Conservation (phyloP, 1,140 invertebrate species). For the Atta cephalotes region DNA sequence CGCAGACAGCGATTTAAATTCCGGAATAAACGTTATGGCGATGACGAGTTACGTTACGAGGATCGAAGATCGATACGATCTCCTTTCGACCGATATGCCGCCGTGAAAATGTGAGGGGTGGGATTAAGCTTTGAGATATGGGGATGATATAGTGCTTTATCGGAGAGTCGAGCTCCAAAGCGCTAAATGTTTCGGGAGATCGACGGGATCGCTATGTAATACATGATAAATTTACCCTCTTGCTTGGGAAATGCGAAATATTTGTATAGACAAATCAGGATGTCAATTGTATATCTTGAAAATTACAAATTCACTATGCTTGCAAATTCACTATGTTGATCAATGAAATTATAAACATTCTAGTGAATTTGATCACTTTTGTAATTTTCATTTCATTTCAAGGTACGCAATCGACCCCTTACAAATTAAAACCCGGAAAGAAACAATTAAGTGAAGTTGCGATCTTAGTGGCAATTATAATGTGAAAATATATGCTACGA, state of each 20-base stretch:
- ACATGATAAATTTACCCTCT: constrained; percentile 52
- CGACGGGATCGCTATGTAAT: constrained; percentile 54
- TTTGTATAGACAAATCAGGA: background rate
- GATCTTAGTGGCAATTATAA: background rate
- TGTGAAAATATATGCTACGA: background rate
- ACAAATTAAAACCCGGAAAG: background rate
- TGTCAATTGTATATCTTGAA: too few species aligned
- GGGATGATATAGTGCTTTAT: constrained; percentile 61
- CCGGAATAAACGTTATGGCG: constrained; percentile 64
- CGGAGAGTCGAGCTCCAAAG: constrained; percentile 54
- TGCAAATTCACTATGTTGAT: too few species aligned
- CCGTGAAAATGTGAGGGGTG: constrained; percentile 37
- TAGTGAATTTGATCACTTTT: too few species aligned
- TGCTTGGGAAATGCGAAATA: constrained; percentile 17
- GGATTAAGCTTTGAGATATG: constrained; percentile 63
- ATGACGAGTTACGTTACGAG: constrained; percentile 61
- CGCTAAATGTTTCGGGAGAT: constrained; percentile 63
- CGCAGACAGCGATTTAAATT: constrained; percentile 66
- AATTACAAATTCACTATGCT: too few species aligned
- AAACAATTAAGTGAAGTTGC: constrained; percentile 2
- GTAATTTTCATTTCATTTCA: too few species aligned
- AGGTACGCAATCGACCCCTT: too few species aligned
- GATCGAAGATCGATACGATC: constrained; percentile 63
- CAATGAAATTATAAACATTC: too few species aligned
- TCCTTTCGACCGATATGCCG: constrained; percentile 42